Evolutionary conservation across 2,797 vertebrate genomes (phyloP), one percentile per base, ranked within the genome.

Genomic region (Tapirus indicus): DNA sequence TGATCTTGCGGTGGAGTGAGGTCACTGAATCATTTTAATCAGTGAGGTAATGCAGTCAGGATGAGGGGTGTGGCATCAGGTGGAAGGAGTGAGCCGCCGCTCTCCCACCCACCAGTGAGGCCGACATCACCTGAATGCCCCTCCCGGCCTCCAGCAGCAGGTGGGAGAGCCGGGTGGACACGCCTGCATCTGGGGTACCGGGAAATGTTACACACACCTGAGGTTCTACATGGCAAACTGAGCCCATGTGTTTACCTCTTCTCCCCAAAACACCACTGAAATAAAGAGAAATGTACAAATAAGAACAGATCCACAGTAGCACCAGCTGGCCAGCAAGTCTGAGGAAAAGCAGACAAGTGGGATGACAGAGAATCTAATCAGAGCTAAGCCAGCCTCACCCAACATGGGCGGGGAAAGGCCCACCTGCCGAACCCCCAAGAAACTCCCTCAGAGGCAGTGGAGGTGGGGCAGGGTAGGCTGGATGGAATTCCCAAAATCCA

Each of bases 301-400:
- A 56, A 90, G 85, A 88, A 49, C 52, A 90, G 82, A 64, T 41
- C 64, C 88, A 14, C 0, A 35, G 68, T 35, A 60, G 71, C 32
- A 62, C 49, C 44, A 74, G 94, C 68, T 91, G 75, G 54, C 72
- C 83, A 85, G 89, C 74, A 87, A 89, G 32, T 49, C 54, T 20
- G 49, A 92, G 74, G 83, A 91, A 71, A 89, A 87, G 82, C 54
- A 90, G 95, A 85, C 3, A 47, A 74, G 25, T 44, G n/a, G 71
- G 88, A 75, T 32, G 52, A 87, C 27, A 92, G 91, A 82, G 85
- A 85, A 75, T 64, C 56, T 66, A 75, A 69, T 87, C 41, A 35
- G 47, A 93, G 86, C 23, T 12, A 66, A 47, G n/a, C 35, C 35
- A 27, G 88, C 20, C 21, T 86, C 17, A 1, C 86, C 89, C 38